Conservation (phyloP, 2,113 vertebrate genomes). For the Scomber japonicus region DNA sequence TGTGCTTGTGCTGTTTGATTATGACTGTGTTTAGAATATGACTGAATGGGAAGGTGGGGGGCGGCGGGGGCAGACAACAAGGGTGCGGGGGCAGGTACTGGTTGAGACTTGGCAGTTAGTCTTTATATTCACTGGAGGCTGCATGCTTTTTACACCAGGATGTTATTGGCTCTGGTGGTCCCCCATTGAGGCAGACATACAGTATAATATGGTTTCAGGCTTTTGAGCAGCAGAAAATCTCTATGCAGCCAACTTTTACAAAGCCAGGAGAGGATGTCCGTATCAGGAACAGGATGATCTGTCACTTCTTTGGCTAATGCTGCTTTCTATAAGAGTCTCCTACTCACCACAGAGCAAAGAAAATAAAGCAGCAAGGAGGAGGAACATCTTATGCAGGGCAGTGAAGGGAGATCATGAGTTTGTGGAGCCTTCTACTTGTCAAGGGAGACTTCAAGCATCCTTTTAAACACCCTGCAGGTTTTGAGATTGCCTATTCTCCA, state of each 20-base stretch:
- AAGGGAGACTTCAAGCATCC: constrained; percentile 20
- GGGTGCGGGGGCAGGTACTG: constrained; percentile 16
- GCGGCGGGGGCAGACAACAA: background rate
- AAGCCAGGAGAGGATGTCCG: background rate
- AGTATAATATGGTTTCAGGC: constrained; percentile 10
- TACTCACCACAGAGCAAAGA: constrained; percentile 1
- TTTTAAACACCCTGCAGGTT: constrained; percentile 36
- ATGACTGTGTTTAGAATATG: constrained; percentile 47
- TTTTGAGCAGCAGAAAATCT: constrained; percentile 43
- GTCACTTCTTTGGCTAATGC: background rate
- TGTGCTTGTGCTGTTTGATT: constrained; percentile 29
- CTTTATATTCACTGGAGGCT: constrained; percentile 54
- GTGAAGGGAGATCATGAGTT: constrained; percentile 3
- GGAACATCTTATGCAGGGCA: constrained; percentile 28
- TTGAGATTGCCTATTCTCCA: constrained; percentile 50
- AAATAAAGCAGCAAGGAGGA: constrained; percentile 20
- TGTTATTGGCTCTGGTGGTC: constrained; percentile 28
- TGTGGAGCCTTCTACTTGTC: constrained; percentile 10
- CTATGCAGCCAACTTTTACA: background rate
- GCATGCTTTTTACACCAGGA: constrained; percentile 39
- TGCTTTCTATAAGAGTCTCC: constrained; percentile 3
- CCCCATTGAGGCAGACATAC: constrained; percentile 26
- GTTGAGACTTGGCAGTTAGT: constrained; percentile 47
- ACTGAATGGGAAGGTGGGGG: constrained; percentile 34
- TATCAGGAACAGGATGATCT: background rate